Base-by-base conservation (phyloP, 2,797 vertebrate species). In the Cercopithecus diana region DNA sequence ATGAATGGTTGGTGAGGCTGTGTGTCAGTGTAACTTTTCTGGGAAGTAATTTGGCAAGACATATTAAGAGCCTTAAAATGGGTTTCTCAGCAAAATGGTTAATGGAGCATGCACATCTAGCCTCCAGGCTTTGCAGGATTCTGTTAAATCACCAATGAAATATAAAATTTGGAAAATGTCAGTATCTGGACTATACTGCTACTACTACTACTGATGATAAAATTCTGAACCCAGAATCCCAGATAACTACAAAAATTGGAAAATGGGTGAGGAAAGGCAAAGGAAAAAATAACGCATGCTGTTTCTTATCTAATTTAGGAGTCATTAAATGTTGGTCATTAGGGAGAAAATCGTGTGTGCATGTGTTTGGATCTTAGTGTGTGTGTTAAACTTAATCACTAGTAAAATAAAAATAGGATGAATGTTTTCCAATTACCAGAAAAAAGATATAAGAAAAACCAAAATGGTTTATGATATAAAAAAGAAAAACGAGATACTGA, bases 341-440 rank as follows among this genome's bases (percentile, higher is more conserved):
- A 17, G 11, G 36, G 22, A 57, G 28, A 81, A 67, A 57, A 86
- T 55, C 57, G 12, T 79, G 41, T 22, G 14, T 41, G 26, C 10
- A 1, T 58, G 4, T 92, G 14, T 57, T 17, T 61, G 15, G 22
- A 7, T 17, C 15, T 50, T 8, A 52, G 24, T 81, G 5, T n/a
- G 12, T 61, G 11, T 45, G 5, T 83, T 24, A 48, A 93, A 58
- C 9, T 77, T 58, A 64, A 72, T 52, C 41, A 48, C 64, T 67
- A 41, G 15, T 43, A 83, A 93, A 83, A 93, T 41, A 57, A 80
- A 76, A 80, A 67, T 57, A 72, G 45, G 10, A 88, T 88, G 75
- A 85, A n/a, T 92, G 7, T 96, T 95, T 97, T 93, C 41, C 39
- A 88, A 83, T 93, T 76, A 45, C 41, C 83, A 79, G 58, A 86